Base-by-base conservation (phyloP, 2,888 invertebrate species). In the Geotrupes spiniger region DNA sequence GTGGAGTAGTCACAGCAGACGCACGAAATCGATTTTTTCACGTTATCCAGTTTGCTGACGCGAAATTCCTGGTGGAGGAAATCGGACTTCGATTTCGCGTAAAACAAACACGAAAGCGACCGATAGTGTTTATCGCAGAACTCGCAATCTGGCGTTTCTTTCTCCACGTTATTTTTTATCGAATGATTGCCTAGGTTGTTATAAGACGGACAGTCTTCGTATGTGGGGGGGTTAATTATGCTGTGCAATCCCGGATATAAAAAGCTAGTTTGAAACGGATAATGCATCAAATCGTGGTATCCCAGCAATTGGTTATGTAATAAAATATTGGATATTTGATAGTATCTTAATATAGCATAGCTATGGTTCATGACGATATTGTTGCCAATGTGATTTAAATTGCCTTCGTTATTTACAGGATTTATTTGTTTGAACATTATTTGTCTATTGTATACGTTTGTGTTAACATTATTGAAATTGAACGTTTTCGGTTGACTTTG, bases 1-100 rank as follows among this genome's bases (percentile, higher is more conserved):
- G 74, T 74, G 2, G 73, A 67, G 52, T 75, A 74, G 48, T 77
- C 79, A 72, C 85, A 84, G 71, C 85, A 85, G 52, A 83, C 78
- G 72, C 85, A 85, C 62, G 81, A 72, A 11, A 77, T 72, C 10
- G 72, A 67, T 56, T 78, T 77, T 2, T 72, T 72, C 42, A 49
- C 54, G 36, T 74, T 74, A 56, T 76, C 77, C 27, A 73, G 63
- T 46, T 74, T 71, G 58, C 71, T 70, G 47, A 60, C 69, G 29
- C 71, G 56, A 37, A 57, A 63, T 33, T 62, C 56, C 45, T 63
- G 57, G 36, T 67, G 66, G 21, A 60, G 36, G 58, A 74, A 73
- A 27, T 63, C 57, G 31, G 75, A 57, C 61, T 75, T 62, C 40
- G 58, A 51, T 61, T 70, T 64, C 31, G 61, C 50, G 65, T 83